phyloP scores from a whole-genome alignment of 1,140 invertebrate species.

The Euwallacea fornicatus region DNA sequence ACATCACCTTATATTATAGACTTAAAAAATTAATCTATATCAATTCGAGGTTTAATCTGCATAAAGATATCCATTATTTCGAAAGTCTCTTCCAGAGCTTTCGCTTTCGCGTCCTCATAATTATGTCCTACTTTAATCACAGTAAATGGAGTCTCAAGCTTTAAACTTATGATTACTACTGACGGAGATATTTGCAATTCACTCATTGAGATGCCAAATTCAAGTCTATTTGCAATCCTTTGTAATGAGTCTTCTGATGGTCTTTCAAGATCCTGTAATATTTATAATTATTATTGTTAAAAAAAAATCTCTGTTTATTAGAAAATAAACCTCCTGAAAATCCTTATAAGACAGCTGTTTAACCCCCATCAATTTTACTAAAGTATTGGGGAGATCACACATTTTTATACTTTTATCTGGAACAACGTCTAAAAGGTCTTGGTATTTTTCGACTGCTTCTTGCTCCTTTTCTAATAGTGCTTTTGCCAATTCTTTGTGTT shows the following conservation, averaged over 20 bases:
- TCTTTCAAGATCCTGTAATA: slow-evolving; percentile 39
- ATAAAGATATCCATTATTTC: slow-evolving; percentile 30
- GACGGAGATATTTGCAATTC: slow-evolving; percentile 37
- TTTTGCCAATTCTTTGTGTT: slow-evolving; percentile 17
- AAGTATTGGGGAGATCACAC: slow-evolving; percentile 29
- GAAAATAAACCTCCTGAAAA: slow-evolving; percentile 36
- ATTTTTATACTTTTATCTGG: slow-evolving; percentile 42
- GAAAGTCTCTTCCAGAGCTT: slow-evolving; percentile 35
- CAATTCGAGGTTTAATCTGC: slow-evolving; percentile 10
- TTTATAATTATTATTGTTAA: slow-evolving; percentile 2
- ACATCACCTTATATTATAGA: no score
- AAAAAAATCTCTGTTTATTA: neutral
- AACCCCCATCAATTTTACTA: slow-evolving; percentile 40
- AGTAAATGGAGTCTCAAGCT: slow-evolving; percentile 42
- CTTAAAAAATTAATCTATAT: no score
- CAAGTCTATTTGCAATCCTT: slow-evolving; percentile 40
- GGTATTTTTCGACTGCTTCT: slow-evolving; percentile 33
- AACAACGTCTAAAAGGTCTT: slow-evolving; percentile 34
- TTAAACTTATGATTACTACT: slow-evolving; percentile 36
- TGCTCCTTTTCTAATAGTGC: slow-evolving; percentile 20
- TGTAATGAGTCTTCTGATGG: slow-evolving; percentile 36
- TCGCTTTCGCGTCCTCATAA: slow-evolving; percentile 31
- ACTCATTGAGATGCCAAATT: slow-evolving; percentile 34
- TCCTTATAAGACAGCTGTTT: slow-evolving; percentile 38
- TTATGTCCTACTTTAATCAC: slow-evolving; percentile 33